phyloP scores from a whole-genome alignment of 2,888 invertebrate species.

The Eulithis prunata region DNA sequence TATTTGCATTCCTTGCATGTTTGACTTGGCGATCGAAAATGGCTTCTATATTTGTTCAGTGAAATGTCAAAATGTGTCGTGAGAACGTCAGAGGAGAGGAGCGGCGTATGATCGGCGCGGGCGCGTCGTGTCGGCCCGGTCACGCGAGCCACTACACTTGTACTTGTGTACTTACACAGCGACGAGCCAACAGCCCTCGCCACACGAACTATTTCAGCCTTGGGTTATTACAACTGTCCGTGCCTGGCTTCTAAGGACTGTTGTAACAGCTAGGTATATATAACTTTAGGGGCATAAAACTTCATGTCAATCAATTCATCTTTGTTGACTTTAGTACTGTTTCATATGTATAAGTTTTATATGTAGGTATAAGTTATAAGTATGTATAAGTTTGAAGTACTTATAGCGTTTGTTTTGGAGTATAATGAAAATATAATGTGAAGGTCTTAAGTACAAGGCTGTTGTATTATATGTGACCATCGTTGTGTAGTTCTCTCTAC shows the following conservation, averaged over 20 bases:
- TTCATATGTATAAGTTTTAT: no score
- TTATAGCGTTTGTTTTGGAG: conserved; percentile 10
- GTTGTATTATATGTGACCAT: conserved; percentile 8
- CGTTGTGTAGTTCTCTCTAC: conserved; percentile 17
- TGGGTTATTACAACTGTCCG: conserved; percentile 59
- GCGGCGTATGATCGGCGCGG: conserved; percentile 63
- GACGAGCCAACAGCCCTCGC: conserved; percentile 38
- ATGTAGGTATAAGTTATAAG: no score
- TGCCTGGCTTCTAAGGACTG: conserved; percentile 12
- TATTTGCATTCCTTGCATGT: conserved; percentile 68
- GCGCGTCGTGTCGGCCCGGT: conserved; percentile 71
- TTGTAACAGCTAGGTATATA: no score
- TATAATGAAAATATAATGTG: conserved; percentile 32
- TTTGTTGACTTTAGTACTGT: no score
- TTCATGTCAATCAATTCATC: no score
- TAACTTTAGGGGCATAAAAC: no score
- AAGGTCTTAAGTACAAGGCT: conserved; percentile 23
- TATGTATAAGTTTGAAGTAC: no score
- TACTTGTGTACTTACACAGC: conserved; percentile 46
- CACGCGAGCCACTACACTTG: conserved; percentile 73
- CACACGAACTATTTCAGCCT: conserved; percentile 66
- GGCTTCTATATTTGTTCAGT: conserved; percentile 79
- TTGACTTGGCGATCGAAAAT: conserved; percentile 68
- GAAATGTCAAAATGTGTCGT: conserved; percentile 82
- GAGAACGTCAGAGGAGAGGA: conserved; percentile 67